Evolutionary conservation across 2,113 vertebrate genomes (phyloP).

Genomic region (Antigone vipio): DNA sequence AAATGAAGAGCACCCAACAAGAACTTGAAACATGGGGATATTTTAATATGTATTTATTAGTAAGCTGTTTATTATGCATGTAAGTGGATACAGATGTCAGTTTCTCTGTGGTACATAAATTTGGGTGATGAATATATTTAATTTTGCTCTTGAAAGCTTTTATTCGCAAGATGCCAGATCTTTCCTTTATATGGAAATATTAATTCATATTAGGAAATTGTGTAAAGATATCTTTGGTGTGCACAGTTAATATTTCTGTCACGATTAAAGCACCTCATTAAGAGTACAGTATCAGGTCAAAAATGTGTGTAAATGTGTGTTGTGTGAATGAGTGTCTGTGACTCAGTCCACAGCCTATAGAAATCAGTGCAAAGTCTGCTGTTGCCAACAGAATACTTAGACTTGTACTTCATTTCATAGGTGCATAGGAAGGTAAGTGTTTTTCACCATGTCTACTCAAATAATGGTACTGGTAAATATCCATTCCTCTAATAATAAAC

Average conservation of each 20-base stretch:
- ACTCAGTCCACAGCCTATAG: neutral
- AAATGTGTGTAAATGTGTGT: neutral
- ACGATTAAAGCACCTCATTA: neutral
- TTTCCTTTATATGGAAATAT: conserved; percentile 39
- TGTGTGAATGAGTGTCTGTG: neutral
- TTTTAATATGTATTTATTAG: conserved; percentile 61
- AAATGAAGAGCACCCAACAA: conserved; percentile 7
- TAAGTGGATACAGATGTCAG: conserved; percentile 64
- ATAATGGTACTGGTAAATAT: neutral
- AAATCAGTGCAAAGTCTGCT: neutral
- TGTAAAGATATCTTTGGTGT: neutral
- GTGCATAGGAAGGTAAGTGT: neutral
- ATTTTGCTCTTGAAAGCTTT: conserved; percentile 50
- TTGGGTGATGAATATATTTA: conserved; percentile 55
- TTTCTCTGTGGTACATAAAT: conserved; percentile 46
- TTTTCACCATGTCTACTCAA: neutral
- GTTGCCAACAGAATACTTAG: neutral
- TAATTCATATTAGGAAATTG: conserved; percentile 25
- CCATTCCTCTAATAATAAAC: neutral
- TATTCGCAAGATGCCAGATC: conserved; percentile 41
- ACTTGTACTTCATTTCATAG: neutral
- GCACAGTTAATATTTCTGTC: conserved; percentile 4
- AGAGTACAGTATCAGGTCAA: neutral
- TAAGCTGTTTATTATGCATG: conserved; percentile 34
- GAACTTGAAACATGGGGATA: conserved; percentile 24